Base-by-base conservation (phyloP, 2,797 vertebrate genomes). In the Apogon talboti region DNA sequence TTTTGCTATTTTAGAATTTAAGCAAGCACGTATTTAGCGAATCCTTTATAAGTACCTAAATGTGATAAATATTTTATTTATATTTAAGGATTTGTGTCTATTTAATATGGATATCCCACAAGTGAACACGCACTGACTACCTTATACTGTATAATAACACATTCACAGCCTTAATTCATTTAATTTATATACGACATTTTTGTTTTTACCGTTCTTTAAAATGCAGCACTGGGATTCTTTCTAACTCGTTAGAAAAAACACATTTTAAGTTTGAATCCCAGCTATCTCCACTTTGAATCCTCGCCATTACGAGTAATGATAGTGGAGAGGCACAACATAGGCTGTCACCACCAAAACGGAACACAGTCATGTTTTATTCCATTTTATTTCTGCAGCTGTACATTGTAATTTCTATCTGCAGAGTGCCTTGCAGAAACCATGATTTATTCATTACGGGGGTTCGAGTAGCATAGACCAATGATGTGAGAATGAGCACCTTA, bases 371-470 rank as follows among this genome's bases (percentile, higher is more conserved):
- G 86, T 91, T 90, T 91, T 90, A 92, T 91, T 92, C 89, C 74
- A 83, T 85, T 92, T 91, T 89, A 89, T 90, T 91, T 88, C 86
- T 48, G 75, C 69, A 41, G 84, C 81, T 87, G 85, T 89, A 90
- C 69, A 74, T 87, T 90, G 83, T 91, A 86, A 91, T 91, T 89
- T 90, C 78, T 79, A 84, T 87, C 82, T 76, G 83, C 75, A 84
- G 82, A 91, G 88, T 56, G 87, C 81, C 74, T 88, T 74, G 81
- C 82, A 74, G 84, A 89, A 77, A 44, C 81, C 74, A 92, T 90
- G 86, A 90, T 91, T 92, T 90, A 91, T 92, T 91, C 87, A 92
- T 92, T 83, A 84, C 8, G 49, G 74, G 81, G 74, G 78, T 78
- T 91, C 57, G 58, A 90, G 87, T 81, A 81, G 88, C 87, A 71